Conservation (phyloP, 2,888 invertebrate species). For the Lasioglossum vierecki region DNA sequence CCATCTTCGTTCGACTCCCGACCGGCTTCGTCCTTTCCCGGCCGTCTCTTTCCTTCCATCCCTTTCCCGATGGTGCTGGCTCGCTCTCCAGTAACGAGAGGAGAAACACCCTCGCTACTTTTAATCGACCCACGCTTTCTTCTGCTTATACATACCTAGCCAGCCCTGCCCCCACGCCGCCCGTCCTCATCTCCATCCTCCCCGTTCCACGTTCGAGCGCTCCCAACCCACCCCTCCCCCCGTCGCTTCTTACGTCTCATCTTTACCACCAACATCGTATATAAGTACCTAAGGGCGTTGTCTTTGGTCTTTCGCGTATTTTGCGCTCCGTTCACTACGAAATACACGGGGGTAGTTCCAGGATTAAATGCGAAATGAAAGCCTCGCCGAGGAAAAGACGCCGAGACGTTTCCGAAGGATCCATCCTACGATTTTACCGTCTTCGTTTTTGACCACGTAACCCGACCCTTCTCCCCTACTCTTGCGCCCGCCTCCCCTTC, state of each 20-base stretch:
- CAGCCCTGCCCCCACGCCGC: slow-evolving; percentile 68
- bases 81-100: slow-evolving; percentile 83
- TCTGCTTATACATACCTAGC: slow-evolving; percentile 83
- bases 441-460: slow-evolving; percentile 22
- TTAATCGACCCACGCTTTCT: slow-evolving; percentile 84
- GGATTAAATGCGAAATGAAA: slow-evolving; percentile 59
- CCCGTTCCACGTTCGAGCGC: slow-evolving; percentile 68
- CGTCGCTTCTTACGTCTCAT: slow-evolving; percentile 75
- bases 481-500: neutral
- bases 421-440: slow-evolving; percentile 27
- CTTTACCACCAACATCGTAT: slow-evolving; percentile 78
- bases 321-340: slow-evolving; percentile 58
- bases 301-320: slow-evolving; percentile 78
- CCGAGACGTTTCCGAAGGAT: slow-evolving; percentile 39
- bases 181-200: slow-evolving; percentile 70
- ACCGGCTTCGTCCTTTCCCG: slow-evolving; percentile 48
- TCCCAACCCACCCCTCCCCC: slow-evolving; percentile 58
- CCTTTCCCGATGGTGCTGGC: slow-evolving; percentile 65
- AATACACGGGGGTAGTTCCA: slow-evolving; percentile 54
- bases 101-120: slow-evolving; percentile 85
- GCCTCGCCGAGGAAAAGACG: slow-evolving; percentile 32
- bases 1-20: slow-evolving; percentile 54
- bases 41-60: slow-evolving; percentile 55
- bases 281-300: slow-evolving; percentile 82
- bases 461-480: neutral